Evolutionary conservation across 2,113 vertebrate genomes (phyloP), one percentile per base, ranked within the genome.

Genomic region (Daphoenositta chrysoptera): DNA sequence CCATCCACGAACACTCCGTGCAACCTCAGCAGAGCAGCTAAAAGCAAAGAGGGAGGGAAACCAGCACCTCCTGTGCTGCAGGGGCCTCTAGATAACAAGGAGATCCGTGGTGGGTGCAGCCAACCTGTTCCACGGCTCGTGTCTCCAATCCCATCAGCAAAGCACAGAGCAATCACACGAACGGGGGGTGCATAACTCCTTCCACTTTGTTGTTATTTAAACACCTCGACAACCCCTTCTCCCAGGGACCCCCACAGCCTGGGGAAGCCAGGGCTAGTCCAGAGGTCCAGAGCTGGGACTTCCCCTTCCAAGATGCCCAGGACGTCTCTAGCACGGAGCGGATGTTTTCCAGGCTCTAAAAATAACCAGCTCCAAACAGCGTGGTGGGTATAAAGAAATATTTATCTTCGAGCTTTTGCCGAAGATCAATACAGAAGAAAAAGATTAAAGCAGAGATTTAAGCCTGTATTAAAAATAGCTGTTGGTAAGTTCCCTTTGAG

Each of bases 271-370:
- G 24, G 39, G 65, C 44, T 88, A 33, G 31, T 27, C 13, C 84
- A 69, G 60, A 68, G 19, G 14, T 31, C 12, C 40, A 23, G 63
- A 80, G 63, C 45, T 66, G 76, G 20, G 47, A 90, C 57, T 73
- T 75, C 70, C 57, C 76, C 35, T 56, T 12, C 73, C 11, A 54
- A 90, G 47, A 39, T 30, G 66, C 58, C 35, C 45, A 83, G 26
- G 39, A 73, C 56, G 35, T 83, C 3, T 1, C 50, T 19, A 11
- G 71, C 51, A 33, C 31, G 42, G 42, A 63, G 63, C 1, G 5
- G 73, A 76, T 63, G 87, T 93, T 95, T 82, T 90, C 89, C 83
- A n/a, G 8, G 64, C 92, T 86, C 88, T 90, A 94, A 94, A 96
- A 93, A 73, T 78, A 94, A 90, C 84, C 28, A 31, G 26, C 68